Evolutionary conservation across 2,113 vertebrate species (phyloP).

Genomic region (Alectura lathami): DNA sequence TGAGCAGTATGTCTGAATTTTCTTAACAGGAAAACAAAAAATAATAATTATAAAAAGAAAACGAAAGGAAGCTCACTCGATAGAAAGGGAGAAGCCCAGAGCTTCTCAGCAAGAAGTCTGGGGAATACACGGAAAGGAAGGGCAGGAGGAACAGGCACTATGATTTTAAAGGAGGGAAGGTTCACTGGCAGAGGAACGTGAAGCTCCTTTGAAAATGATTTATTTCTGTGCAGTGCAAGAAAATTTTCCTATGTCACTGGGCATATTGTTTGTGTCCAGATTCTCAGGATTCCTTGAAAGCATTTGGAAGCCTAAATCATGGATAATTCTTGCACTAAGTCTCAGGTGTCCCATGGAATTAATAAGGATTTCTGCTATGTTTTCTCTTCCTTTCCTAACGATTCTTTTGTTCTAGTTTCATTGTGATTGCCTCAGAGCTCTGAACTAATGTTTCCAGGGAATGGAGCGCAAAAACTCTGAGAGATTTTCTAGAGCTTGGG

Average conservation of each 20-base stretch:
- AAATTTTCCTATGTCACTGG: not conserved
- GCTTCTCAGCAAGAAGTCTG: not conserved
- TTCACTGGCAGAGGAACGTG: not conserved
- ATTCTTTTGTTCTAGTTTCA: not conserved
- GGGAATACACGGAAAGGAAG: not conserved
- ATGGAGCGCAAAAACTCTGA: not conserved
- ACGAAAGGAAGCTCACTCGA: not conserved
- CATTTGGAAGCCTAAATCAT: not conserved
- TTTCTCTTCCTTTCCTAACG: not conserved
- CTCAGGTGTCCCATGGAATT: not conserved
- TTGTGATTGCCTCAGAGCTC: not conserved
- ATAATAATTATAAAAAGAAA: not conserved
- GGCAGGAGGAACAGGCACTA: not conserved
- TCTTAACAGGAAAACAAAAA: not conserved
- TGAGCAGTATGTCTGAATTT: not conserved
- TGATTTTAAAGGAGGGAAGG: not conserved
- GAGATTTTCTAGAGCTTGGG: not conserved
- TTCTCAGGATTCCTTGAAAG: not conserved
- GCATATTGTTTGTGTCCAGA: not conserved
- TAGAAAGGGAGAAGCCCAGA: not conserved
- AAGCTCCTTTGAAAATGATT: fast-evolving
- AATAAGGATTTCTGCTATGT: not conserved
- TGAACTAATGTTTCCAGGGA: not conserved
- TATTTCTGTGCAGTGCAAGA: not conserved
- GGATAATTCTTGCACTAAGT: not conserved